Conservation (phyloP, 2,797 vertebrate species). For the Tokudaia muenninki region DNA sequence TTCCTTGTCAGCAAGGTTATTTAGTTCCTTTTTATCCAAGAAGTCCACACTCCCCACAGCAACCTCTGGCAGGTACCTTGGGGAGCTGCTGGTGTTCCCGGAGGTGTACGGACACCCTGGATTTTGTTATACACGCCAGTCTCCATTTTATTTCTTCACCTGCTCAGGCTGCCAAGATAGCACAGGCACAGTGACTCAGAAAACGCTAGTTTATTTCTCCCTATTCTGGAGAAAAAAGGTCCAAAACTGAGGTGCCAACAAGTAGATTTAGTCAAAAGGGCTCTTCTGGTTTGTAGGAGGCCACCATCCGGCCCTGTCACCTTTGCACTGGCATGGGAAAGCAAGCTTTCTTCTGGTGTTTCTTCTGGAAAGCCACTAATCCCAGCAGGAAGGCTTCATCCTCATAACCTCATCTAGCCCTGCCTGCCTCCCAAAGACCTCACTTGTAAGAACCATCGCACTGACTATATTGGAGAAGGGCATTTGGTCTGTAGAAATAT, state of each 20-base stretch:
- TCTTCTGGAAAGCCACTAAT: neutral
- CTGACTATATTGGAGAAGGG: too few species aligned
- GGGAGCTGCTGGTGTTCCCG: neutral
- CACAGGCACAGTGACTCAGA: neutral
- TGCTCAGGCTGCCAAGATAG: neutral
- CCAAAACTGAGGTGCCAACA: neutral
- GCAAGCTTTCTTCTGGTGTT: neutral
- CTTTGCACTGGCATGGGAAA: neutral
- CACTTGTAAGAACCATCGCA: neutral
- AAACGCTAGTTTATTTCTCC: neutral
- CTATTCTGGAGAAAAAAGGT: neutral
- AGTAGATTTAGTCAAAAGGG: neutral
- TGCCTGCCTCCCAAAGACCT: neutral
- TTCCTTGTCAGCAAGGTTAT: fast-evolving
- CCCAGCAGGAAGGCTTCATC: neutral
- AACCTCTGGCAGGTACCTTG: neutral
- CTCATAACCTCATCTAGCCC: neutral
- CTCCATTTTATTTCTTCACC: neutral
- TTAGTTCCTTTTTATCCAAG: neutral
- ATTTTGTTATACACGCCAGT: neutral
- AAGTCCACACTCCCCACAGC: neutral
- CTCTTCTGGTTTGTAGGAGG: neutral
- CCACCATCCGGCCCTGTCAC: neutral
- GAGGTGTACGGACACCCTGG: neutral
- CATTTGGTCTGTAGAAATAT: neutral